These are phyloP conservation scores for Cotesia vestalis DNA, from an alignment of 1,140 invertebrate genomes.

Conservation along the genomic window DNA sequence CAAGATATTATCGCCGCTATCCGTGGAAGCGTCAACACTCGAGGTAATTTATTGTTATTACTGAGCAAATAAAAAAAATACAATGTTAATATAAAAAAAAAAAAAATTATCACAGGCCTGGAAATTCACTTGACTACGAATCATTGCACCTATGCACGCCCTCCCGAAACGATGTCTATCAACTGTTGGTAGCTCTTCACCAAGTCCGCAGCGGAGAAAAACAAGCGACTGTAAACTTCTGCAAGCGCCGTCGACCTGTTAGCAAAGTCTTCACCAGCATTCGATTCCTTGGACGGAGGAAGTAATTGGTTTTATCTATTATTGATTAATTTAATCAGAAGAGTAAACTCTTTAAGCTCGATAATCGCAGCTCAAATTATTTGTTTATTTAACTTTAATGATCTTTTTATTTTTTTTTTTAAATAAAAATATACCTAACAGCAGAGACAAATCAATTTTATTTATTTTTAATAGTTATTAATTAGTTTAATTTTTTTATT, in stretches of 20 bases:
- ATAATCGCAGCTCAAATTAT: slow-evolving; percentile 26
- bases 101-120: slow-evolving; percentile 33
- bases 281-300: slow-evolving; percentile 66
- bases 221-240: slow-evolving; percentile 69
- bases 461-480: too few species aligned
- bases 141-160: slow-evolving; percentile 68
- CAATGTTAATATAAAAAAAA: slow-evolving; percentile 50
- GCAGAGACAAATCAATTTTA: slow-evolving; percentile 3
- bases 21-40: slow-evolving; percentile 71
- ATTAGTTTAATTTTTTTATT: neutral
- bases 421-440: neutral
- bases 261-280: slow-evolving; percentile 71
- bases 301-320: slow-evolving; percentile 21
- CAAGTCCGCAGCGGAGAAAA: slow-evolving; percentile 68
- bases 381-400: too few species aligned
- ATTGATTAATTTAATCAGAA: neutral
- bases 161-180: slow-evolving; percentile 69
- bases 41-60: slow-evolving; percentile 34
- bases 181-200: slow-evolving; percentile 69
- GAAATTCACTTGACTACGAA: slow-evolving; percentile 67
- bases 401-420: slow-evolving; percentile 1
- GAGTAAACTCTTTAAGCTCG: neutral
- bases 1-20: slow-evolving; percentile 70
- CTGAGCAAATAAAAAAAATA: slow-evolving; percentile 34
- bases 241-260: slow-evolving; percentile 70